These are phyloP conservation scores for Hapalemur alaotrensis DNA, from an alignment of 2,797 vertebrate genomes.

Conservation along the genomic window DNA sequence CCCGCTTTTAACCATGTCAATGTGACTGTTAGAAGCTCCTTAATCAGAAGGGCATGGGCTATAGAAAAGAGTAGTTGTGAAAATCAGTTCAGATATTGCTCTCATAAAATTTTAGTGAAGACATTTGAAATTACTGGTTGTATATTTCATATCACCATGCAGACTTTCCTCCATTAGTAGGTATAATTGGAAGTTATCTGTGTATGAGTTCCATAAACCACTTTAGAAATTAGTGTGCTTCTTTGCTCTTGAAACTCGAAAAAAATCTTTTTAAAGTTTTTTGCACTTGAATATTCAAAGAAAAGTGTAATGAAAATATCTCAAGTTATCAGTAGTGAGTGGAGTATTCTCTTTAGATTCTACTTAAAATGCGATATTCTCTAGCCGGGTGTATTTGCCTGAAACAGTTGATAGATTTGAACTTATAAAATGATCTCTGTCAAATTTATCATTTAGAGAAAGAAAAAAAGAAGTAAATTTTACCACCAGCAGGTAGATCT, in stretches of 20 bases:
- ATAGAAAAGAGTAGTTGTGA: neutral
- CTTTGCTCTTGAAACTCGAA: neutral
- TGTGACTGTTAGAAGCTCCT: neutral
- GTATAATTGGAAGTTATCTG: neutral
- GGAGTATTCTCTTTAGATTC: constrained; percentile 5
- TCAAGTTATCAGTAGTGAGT: neutral
- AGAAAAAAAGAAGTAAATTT: neutral
- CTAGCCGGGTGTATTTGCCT: neutral
- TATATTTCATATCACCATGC: neutral
- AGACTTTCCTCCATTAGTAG: neutral
- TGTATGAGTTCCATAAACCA: neutral
- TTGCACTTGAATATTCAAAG: neutral
- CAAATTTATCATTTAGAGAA: neutral
- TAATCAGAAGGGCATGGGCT: neutral
- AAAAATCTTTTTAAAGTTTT: neutral
- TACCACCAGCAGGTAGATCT: neutral
- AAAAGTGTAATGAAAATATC: neutral
- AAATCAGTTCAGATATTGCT: neutral
- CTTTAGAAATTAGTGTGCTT: neutral
- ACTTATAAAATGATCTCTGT: neutral
- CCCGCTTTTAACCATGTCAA: neutral
- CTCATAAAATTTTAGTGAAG: constrained; percentile 36
- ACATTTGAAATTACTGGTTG: neutral
- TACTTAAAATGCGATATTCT: neutral
- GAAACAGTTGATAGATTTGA: neutral